Conservation (phyloP, 2,113 vertebrate species). For the Hydropotes inermis region DNA sequence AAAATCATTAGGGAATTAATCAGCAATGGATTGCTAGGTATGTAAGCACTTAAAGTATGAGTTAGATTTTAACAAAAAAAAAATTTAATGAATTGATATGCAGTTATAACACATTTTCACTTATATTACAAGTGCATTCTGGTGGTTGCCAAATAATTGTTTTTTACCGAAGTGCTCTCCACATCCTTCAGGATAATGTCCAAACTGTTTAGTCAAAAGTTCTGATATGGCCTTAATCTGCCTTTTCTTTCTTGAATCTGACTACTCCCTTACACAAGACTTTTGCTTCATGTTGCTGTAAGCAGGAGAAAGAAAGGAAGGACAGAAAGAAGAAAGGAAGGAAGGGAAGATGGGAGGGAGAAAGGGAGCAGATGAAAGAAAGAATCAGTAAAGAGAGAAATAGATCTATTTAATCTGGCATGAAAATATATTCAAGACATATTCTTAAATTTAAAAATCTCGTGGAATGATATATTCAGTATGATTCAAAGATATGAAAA, state of each 20-base stretch:
- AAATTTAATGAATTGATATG: background rate
- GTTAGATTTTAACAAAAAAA: background rate
- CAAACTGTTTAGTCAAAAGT: background rate
- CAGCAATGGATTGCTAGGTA: background rate
- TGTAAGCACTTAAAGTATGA: background rate
- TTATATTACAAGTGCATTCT: background rate
- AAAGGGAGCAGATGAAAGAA: background rate
- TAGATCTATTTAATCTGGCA: background rate
- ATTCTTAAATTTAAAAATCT: slow-evolving; percentile 17
- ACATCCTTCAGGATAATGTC: background rate
- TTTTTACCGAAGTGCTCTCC: background rate
- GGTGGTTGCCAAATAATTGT: background rate
- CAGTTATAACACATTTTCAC: background rate
- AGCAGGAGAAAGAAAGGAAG: background rate
- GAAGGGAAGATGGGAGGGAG: background rate
- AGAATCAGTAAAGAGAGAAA: background rate
- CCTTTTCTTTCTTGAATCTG: background rate
- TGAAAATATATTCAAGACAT: background rate
- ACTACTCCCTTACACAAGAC: background rate
- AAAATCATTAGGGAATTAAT: background rate
- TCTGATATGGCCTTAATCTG: background rate
- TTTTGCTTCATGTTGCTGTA: background rate
- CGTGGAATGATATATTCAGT: background rate
- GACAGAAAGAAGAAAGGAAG: background rate
- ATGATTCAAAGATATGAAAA: background rate